Conservation (phyloP, 2,888 invertebrate species). For the Drosophila conformis region DNA sequence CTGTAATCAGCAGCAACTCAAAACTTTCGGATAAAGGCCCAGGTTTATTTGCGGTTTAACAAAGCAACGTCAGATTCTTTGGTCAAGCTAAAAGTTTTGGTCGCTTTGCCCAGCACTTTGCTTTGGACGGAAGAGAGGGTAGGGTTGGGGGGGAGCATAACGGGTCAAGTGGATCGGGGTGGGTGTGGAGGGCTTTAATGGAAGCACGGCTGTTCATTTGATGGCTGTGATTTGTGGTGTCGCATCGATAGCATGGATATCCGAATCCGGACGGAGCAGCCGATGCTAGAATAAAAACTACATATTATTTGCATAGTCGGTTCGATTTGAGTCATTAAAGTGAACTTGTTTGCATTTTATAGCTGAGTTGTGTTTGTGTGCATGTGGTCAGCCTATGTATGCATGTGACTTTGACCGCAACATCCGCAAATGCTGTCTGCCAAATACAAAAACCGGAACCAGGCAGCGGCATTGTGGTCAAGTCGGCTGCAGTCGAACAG, state of each 20-base stretch:
- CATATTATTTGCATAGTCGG: constrained; percentile 46
- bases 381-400: constrained; percentile 43
- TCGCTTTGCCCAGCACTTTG: constrained; percentile 26
- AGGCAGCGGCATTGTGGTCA: constrained; percentile 35
- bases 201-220: constrained; percentile 69
- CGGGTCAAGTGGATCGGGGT: not conserved
- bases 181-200: constrained; percentile 60
- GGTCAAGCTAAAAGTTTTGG: constrained; percentile 56
- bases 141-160: too few species aligned
- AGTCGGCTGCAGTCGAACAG: not conserved
- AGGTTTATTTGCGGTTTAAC: constrained; percentile 48
- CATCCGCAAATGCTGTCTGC: constrained; percentile 45
- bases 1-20: constrained; percentile 8
- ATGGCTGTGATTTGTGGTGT: constrained; percentile 70
- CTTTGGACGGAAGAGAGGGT: too few species aligned
- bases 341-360: constrained; percentile 45
- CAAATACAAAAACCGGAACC: constrained; percentile 21
- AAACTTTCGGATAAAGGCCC: constrained; percentile 11
- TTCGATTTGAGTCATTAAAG: constrained; percentile 56
- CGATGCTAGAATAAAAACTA: constrained; percentile 13
- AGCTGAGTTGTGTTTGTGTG: constrained; percentile 38
- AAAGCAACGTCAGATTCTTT: constrained; percentile 60
- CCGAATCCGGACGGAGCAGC: not conserved
- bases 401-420: constrained; percentile 53
- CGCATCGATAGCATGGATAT: constrained; percentile 64